Conservation (phyloP, 2,888 invertebrate species). For the Sarcophaga variegata region DNA sequence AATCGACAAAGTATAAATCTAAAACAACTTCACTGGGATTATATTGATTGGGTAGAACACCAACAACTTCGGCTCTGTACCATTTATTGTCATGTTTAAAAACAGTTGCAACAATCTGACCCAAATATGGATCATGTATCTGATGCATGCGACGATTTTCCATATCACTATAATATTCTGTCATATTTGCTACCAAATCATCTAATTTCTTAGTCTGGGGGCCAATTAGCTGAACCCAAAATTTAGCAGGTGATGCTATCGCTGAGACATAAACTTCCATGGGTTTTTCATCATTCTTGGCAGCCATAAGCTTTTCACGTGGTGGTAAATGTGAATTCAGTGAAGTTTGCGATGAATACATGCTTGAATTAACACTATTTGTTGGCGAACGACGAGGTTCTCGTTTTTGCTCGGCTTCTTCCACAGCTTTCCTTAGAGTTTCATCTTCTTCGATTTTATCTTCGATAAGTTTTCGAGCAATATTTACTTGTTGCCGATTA, state of each 20-base stretch:
- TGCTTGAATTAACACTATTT: slow-evolving; percentile 79
- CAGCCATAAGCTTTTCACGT: slow-evolving; percentile 78
- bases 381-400: slow-evolving; percentile 83
- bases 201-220: slow-evolving; percentile 89
- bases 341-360: slow-evolving; percentile 81
- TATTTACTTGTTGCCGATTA: slow-evolving; percentile 88
- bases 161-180: slow-evolving; percentile 87
- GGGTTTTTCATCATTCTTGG: slow-evolving; percentile 83
- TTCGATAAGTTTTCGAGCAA: slow-evolving; percentile 88
- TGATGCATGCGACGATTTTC: slow-evolving; percentile 86
- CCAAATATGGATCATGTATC: slow-evolving; percentile 84
- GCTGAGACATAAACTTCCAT: slow-evolving; percentile 95
- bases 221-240: slow-evolving; percentile 94
- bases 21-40: slow-evolving; percentile 85
- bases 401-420: slow-evolving; percentile 81
- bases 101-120: slow-evolving; percentile 92
- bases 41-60: slow-evolving; percentile 85
- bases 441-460: slow-evolving; percentile 85
- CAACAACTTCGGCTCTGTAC: slow-evolving; percentile 86
- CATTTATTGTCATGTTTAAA: slow-evolving; percentile 92
- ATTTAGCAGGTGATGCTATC: slow-evolving; percentile 89
- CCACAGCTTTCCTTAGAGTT: slow-evolving; percentile 82
- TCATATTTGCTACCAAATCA: slow-evolving; percentile 91
- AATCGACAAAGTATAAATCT: slow-evolving; percentile 92
- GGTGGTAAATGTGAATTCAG: slow-evolving; percentile 78